Evolutionary conservation across 2,113 vertebrate genomes (phyloP).

Genomic region (Strigops habroptila): DNA sequence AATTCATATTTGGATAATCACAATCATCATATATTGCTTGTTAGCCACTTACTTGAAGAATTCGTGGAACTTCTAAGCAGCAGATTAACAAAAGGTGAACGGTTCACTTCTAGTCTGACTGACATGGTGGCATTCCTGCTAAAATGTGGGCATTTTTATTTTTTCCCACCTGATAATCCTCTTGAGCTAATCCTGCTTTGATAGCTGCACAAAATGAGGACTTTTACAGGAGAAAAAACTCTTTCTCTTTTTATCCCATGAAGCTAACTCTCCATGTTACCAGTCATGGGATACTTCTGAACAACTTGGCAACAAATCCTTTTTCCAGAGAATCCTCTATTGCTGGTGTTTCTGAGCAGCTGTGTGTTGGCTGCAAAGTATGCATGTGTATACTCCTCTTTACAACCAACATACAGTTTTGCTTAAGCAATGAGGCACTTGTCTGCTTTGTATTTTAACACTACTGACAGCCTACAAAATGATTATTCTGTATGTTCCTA

Average conservation of each 20-base stretch:
- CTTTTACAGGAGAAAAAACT: neutral
- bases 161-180: neutral
- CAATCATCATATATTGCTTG: neutral
- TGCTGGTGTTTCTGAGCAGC: conserved; percentile 41
- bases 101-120: neutral
- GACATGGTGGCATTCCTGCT: neutral
- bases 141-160: neutral
- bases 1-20: neutral
- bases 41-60: neutral
- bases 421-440: conserved; percentile 25
- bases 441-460: neutral
- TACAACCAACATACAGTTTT: neutral
- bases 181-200: neutral
- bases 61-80: neutral
- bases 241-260: neutral
- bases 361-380: conserved; percentile 13
- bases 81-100: neutral
- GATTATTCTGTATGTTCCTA: neutral
- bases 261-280: neutral
- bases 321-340: neutral
- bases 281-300: neutral
- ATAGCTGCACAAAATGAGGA: neutral
- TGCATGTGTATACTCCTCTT: neutral
- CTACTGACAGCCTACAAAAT: neutral
- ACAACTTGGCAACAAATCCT: neutral